Evolutionary conservation across 2,113 vertebrate genomes (phyloP).

Genomic region (Sylvia atricapilla): DNA sequence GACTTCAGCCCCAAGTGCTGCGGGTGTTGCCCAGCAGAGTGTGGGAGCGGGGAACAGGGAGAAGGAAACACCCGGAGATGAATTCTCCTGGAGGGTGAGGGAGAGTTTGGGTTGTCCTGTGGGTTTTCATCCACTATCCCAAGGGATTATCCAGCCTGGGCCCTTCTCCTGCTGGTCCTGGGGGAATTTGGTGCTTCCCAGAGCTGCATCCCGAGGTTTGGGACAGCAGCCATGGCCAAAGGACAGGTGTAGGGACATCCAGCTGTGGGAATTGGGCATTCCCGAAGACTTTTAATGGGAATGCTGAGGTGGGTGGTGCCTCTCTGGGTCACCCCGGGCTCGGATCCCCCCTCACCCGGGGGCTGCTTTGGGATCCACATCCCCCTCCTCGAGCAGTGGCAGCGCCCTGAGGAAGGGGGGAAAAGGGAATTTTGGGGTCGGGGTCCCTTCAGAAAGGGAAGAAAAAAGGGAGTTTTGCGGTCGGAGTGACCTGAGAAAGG

Average conservation of each 20-base stretch:
- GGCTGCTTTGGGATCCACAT: background rate
- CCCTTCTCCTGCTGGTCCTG: background rate
- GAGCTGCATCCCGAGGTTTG: background rate
- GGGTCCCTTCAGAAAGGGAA: too few relatives aligned
- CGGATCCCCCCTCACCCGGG: accelerated
- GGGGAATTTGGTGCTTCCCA: background rate
- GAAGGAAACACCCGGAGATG: background rate
- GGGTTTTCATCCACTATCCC: background rate
- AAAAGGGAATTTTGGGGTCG: background rate
- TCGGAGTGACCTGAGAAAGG: background rate
- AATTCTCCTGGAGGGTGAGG: background rate
- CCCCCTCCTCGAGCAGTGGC: accelerated
- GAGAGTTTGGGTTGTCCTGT: background rate
- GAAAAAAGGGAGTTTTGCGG: background rate
- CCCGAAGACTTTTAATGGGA: background rate
- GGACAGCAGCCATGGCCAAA: accelerated
- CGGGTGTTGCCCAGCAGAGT: background rate
- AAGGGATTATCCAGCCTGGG: background rate
- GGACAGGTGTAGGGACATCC: too few relatives aligned
- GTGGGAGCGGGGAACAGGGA: background rate
- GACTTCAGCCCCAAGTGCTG: background rate
- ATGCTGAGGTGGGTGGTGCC: accelerated
- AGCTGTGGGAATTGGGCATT: background rate
- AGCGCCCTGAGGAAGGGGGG: background rate
- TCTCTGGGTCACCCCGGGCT: background rate